phyloP scores from a whole-genome alignment of 37 sponge, comb jelly and placozoan genomes.

The Amphimedon queenslandica region DNA sequence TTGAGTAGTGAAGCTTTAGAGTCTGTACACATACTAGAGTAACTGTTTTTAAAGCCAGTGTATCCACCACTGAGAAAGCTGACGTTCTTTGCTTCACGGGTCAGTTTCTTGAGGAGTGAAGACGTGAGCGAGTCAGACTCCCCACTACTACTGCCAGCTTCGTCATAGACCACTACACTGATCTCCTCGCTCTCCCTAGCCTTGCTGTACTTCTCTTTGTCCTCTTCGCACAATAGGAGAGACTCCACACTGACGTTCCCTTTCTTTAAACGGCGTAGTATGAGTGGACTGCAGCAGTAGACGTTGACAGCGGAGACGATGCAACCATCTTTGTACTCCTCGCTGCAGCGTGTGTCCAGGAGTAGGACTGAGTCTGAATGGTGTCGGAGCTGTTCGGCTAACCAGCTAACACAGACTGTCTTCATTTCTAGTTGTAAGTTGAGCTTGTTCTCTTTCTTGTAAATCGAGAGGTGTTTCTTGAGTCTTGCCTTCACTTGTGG shows the following conservation, averaged over 20 bases:
- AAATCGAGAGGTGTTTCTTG: neutral
- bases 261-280: constrained; percentile 58
- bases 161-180: constrained; percentile 52
- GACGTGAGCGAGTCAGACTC: constrained; percentile 18
- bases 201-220: constrained; percentile 45
- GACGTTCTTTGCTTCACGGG: constrained; percentile 55
- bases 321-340: constrained; percentile 40
- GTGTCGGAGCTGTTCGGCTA: constrained; percentile 22
- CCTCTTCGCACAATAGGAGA: constrained; percentile 23
- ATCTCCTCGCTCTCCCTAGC: constrained; percentile 49
- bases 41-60: constrained; percentile 13
- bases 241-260: constrained; percentile 48
- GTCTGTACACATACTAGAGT: constrained; percentile 24
- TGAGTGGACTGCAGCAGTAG: constrained; percentile 33
- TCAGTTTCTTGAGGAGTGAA: constrained; percentile 32
- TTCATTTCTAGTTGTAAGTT: constrained; percentile 41
- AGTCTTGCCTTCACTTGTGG: neutral
- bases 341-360: constrained; percentile 38
- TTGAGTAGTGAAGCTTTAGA: neutral
- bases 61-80: constrained; percentile 49
- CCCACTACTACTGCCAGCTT: neutral
- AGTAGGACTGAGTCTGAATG: constrained; percentile 20
- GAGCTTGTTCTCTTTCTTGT: neutral
- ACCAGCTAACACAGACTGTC: constrained; percentile 22
- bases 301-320: constrained; percentile 51